Conservation (phyloP, 2,888 invertebrate genomes). For the Epirrhoe alternata region DNA sequence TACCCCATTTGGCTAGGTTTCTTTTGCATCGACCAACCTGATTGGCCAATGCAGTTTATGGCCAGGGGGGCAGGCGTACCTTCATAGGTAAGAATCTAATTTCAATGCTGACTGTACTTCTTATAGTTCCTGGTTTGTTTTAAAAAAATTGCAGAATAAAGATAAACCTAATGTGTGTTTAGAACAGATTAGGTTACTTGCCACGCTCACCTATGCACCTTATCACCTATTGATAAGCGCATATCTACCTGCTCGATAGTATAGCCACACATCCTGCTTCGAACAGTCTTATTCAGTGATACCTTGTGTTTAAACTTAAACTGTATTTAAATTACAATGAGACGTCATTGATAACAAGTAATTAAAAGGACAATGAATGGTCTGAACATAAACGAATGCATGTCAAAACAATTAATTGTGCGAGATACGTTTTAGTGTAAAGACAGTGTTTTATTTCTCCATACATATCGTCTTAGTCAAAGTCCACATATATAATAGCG, state of each 20-base stretch:
- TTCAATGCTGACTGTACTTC: too few relatives aligned
- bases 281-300: constrained; percentile 11
- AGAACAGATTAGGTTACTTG: constrained; percentile 20
- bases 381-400: constrained; percentile 28
- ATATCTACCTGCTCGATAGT: constrained; percentile 30
- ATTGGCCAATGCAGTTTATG: too few relatives aligned
- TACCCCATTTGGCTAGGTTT: too few relatives aligned
- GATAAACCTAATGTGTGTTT: constrained; percentile 3
- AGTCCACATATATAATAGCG: too few relatives aligned
- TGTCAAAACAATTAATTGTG: constrained; percentile 29
- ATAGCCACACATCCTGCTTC: constrained; percentile 27
- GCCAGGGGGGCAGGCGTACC: too few relatives aligned
- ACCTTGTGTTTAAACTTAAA: neutral
- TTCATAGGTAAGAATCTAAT: too few relatives aligned
- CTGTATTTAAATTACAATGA: constrained; percentile 29
- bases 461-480: neutral
- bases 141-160: neutral
- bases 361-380: constrained; percentile 43
- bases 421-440: neutral
- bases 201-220: constrained; percentile 33
- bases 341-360: constrained; percentile 33
- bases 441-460: neutral
- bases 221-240: constrained; percentile 42
- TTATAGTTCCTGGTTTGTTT: too few relatives aligned
- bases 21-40: too few relatives aligned